phyloP scores from a whole-genome alignment of 2,113 vertebrate genomes.

The Ammospiza nelsoni region DNA sequence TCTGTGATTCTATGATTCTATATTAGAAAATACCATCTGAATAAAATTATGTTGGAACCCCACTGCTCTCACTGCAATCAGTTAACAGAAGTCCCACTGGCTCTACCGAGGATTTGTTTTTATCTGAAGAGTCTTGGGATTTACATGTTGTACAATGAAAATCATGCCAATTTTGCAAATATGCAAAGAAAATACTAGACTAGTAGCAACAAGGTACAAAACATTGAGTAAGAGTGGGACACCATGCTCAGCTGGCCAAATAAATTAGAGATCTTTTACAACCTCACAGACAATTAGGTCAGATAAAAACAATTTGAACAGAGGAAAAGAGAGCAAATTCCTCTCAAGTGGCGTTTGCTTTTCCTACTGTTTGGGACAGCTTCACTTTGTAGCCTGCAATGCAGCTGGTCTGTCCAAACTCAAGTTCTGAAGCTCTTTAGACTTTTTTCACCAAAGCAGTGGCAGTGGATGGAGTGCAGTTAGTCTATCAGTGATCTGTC shows the following conservation, averaged over 20 bases:
- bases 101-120: background rate
- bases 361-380: background rate
- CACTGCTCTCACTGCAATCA: background rate
- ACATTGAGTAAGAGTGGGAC: background rate
- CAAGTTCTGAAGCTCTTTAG: background rate
- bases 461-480: background rate
- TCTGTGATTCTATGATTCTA: background rate
- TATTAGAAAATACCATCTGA: background rate
- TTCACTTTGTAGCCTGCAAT: background rate
- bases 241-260: background rate
- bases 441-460: background rate
- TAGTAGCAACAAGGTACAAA: background rate
- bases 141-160: background rate
- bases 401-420: background rate
- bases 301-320: background rate
- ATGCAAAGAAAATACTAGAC: background rate
- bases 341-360: background rate
- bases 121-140: background rate
- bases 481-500: background rate
- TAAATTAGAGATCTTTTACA: background rate
- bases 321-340: background rate
- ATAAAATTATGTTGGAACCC: background rate
- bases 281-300: background rate
- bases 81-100: background rate
- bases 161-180: background rate